Base-by-base conservation (phyloP, 2,797 vertebrate genomes). In the Periparus ater region DNA sequence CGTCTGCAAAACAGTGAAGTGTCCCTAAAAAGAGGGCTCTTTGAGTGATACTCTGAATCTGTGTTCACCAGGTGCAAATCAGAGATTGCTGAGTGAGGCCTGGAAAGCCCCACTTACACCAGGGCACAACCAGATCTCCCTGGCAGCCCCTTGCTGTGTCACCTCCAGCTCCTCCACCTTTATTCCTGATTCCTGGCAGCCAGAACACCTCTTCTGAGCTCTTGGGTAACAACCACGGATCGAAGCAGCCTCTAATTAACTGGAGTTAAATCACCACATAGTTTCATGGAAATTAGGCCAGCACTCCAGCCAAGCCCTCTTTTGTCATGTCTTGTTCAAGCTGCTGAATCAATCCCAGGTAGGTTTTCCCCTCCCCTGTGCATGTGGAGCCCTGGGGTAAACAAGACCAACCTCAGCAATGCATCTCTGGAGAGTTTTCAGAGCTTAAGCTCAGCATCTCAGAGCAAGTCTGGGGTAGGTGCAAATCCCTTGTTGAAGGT, bases 311-410 rank as follows among this genome's bases (percentile, higher is more conserved):
- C 85, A 72, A 88, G 36, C 29, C 44, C 36, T 70, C n/a, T 70
- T 85, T 76, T 36, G 2, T 76, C 71, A 88, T 60, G 51, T 72
- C 60, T 78, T 72, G 34, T 38, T 85, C 60, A 81, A 82, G 36
- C 20, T 95, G 55, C 62, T 66, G 66, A 86, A 89, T 55, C 40
- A 80, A 34, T 42, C 55, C 60, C 62, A 78, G 88, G 90, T 86
- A 90, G 29, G 20, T 72, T 82, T 60, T 50, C 30, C 29, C 12
- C 14, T 66, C 50, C 20, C 20, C 29, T 58, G 57, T n/a, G 27
- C 10, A 5, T 4, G 8, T 42, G 62, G n/a, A 90, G 29, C 25
- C 44, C 75, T 45, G 38, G 36, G 26, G 47, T 84, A 73, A 91
- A 78, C 38, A 18, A 5, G 13, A 55, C n/a, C 62, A 79, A 51